phyloP scores from a whole-genome alignment of 2,888 invertebrate genomes.

The Eilema sororculum region DNA sequence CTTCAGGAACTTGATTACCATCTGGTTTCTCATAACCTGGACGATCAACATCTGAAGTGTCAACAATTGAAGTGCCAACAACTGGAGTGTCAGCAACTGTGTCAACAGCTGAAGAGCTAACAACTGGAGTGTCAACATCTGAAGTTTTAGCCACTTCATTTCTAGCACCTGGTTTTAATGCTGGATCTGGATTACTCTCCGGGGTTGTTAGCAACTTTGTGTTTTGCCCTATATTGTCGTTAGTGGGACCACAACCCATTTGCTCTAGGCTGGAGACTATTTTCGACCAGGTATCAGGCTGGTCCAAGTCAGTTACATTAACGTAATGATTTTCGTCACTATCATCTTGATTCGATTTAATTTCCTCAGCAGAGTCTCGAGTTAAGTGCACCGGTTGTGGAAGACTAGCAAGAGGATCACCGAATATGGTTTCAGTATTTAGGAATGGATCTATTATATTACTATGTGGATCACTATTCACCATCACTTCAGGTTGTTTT shows the following conservation, averaged over 20 bases:
- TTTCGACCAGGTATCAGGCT: slow-evolving; percentile 27
- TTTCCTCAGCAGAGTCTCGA: slow-evolving; percentile 20
- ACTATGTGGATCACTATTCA: slow-evolving; percentile 42
- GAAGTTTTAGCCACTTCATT: slow-evolving; percentile 11
- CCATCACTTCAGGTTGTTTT: slow-evolving; percentile 40
- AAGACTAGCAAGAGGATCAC: slow-evolving; percentile 29
- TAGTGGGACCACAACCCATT: slow-evolving; percentile 24
- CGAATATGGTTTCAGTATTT: slow-evolving; percentile 38
- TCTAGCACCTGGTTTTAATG: slow-evolving; percentile 5
- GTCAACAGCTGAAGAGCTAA: background rate
- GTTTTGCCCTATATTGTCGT: slow-evolving; percentile 21
- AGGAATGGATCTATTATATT: slow-evolving; percentile 58
- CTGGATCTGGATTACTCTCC: background rate
- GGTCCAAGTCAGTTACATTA: slow-evolving; percentile 55
- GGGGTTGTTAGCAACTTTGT: background rate
- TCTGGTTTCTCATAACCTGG: slow-evolving; percentile 6
- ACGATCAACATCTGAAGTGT: slow-evolving; percentile 5
- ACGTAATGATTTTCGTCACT: slow-evolving; percentile 57
- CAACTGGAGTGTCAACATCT: background rate
- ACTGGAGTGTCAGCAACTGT: slow-evolving; percentile 1
- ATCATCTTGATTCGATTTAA: slow-evolving; percentile 40
- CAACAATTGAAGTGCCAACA: background rate
- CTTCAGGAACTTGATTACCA: slow-evolving; percentile 16
- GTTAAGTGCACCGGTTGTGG: slow-evolving; percentile 23
- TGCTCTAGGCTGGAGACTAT: slow-evolving; percentile 16